phyloP scores from a whole-genome alignment of 2,113 vertebrate species.

The Cyprinodon brontotheroides region DNA sequence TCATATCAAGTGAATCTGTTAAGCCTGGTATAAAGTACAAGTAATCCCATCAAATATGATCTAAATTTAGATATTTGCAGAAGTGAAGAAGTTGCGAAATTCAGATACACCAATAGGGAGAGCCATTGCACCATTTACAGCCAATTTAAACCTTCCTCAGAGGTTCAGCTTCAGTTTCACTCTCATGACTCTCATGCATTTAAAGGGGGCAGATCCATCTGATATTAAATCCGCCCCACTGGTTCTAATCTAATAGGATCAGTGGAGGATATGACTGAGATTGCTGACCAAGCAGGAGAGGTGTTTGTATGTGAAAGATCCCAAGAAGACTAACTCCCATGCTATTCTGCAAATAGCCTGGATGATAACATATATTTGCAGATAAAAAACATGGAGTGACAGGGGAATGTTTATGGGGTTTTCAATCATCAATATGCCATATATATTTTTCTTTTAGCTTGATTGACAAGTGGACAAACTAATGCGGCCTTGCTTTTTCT shows the following conservation, averaged over 20 bases:
- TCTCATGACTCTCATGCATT: conserved; percentile 14
- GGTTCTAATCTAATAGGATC: conserved; percentile 74
- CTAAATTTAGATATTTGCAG: neutral
- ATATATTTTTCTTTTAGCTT: conserved; percentile 14
- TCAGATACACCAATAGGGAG: conserved; percentile 47
- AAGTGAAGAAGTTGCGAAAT: conserved; percentile 12
- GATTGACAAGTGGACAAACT: conserved; percentile 21
- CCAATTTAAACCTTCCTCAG: conserved; percentile 5
- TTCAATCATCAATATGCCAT: neutral
- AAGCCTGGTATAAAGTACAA: neutral
- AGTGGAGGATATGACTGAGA: conserved; percentile 65
- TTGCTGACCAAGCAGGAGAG: conserved; percentile 70
- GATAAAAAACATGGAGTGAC: neutral
- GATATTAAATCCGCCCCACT: conserved; percentile 51
- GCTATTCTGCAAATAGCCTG: conserved; percentile 27
- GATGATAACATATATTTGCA: conserved; percentile 23
- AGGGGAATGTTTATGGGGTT: conserved; percentile 6
- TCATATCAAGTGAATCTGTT: neutral
- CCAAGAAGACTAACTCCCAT: conserved; percentile 29
- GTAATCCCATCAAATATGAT: neutral
- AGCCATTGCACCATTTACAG: conserved; percentile 26
- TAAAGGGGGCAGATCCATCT: conserved; percentile 31
- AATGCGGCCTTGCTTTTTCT: conserved; percentile 47
- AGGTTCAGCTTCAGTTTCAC: conserved; percentile 36
- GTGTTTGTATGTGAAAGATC: neutral